Evolutionary conservation across 1,140 invertebrate species (phyloP), one percentile per base, ranked within the genome.

Genomic region (Streblospio benedicti): DNA sequence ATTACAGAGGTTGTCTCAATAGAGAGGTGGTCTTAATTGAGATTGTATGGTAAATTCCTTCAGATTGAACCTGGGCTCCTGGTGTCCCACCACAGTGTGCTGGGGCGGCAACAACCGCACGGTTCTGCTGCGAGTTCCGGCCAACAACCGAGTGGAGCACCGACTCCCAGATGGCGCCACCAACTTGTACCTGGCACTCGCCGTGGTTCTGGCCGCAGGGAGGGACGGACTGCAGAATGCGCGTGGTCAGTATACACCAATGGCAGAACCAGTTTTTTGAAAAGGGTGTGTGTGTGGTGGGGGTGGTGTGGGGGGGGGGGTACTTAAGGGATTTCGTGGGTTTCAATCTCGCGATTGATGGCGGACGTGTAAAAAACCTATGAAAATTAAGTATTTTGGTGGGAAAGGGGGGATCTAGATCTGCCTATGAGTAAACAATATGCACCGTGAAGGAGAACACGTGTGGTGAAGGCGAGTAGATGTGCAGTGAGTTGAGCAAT

Each of bases 21-120:
- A n/a, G n/a, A n/a, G n/a, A n/a, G n/a, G n/a, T n/a, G n/a, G n/a
- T n/a, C n/a, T n/a, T n/a, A n/a, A n/a, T n/a, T n/a, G n/a, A n/a
- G n/a, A n/a, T n/a, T n/a, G n/a, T n/a, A n/a, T n/a, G n/a, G n/a
- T n/a, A n/a, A n/a, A n/a, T n/a, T n/a, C n/a, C n/a, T 54, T 41
- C 44, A 54, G 50, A 47, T 59, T 59, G 38, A 52, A 55, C 60
- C 23, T 25, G 1, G 53, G 49, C 9, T 63, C 35, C 62, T 73
- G 71, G 54, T 59, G 43, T 71, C 71, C 59, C 49, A 25, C 49
- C 71, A 73, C 58, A 68, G 71, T 62, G 64, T 62, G 54, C 69
- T 72, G 65, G 64, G 73, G 20, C 49, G 43, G 32, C 63, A 67
- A 56, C 59, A 65, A 57, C 25, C 45, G 32, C 60, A 62, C 38